Evolutionary conservation across 1,140 invertebrate species (phyloP), one percentile per base, ranked within the genome.

Genomic region (Charaxes varanes): DNA sequence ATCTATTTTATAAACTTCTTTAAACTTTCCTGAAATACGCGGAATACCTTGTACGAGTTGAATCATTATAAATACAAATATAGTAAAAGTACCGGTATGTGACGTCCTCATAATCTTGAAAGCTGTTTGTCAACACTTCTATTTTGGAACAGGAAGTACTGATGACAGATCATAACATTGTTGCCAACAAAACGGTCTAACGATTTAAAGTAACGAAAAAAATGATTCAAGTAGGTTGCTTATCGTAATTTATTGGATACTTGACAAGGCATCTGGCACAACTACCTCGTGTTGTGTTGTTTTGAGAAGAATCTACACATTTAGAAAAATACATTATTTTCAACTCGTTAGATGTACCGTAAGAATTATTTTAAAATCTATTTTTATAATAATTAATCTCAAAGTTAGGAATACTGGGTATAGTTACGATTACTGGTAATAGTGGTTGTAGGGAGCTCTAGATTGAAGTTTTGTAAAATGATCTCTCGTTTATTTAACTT

Each of bases 111-210:
- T 10, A 17, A 24, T 10, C 16, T 16, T 41, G 19, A 23, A 21
- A 5, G 30, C 11, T 26, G 10, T 34, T 24, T 13, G 17, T 34
- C 22, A 18, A 27, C 41, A 40, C 18, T 17, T 27, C 31, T 19
- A 12, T 35, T 27, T 24, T 34, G 31, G 19, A 22, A 7, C 28
- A 22, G 13, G 24, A 43, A 28, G 23, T 6, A 3, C 6, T 19
- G 48, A 36, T 16, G 41, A 51, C 26, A 26, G 40, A 45, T 21
- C 15, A 18, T 17, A 41, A 21, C 41, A 41, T 36, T 36, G 36
- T 24, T 36, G 41, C 27, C 48, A 32, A 36, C 15, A 13, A 24
- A 33, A 2, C 2, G 22, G 5, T 32, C 8, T 16, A 14, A 41
- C 13, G 18, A 27, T 36, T 8, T 13, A 33, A 37, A 30, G 12